Percentiles rank a stretch among this genome's conserved stretches.
phyloP scores from a whole-genome alignment of 2,797 vertebrate species.

The Pseudomugil gertrudae region DNA sequence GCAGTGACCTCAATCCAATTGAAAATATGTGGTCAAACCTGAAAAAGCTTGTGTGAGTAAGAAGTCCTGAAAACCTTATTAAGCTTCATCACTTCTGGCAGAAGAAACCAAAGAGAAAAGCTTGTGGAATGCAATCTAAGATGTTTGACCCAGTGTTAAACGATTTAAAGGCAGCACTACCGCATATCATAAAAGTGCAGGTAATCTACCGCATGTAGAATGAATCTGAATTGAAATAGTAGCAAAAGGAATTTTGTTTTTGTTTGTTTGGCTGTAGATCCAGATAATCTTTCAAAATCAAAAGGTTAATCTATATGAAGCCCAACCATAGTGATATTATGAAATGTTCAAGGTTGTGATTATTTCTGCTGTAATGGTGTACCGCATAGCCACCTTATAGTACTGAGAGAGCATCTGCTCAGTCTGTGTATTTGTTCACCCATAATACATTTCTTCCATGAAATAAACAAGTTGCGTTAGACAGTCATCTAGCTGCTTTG shows the following conservation, averaged over 20 bases:
- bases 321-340: background rate
- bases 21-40: slow-evolving; percentile 7
- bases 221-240: background rate
- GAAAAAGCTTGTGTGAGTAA: background rate
- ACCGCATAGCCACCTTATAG: slow-evolving; percentile 11
- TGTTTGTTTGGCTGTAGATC: background rate
- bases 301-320: slow-evolving; percentile 10
- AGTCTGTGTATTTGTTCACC: slow-evolving; percentile 42
- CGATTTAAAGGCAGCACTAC: slow-evolving; percentile 5
- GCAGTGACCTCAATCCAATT: slow-evolving; percentile 7
- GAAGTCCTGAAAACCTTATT: background rate
- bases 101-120: slow-evolving; percentile 11
- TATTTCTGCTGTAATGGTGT: slow-evolving; percentile 3
- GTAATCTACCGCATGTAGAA: no score
- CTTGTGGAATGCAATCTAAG: background rate
- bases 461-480: slow-evolving; percentile 45
- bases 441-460: slow-evolving; percentile 38
- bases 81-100: slow-evolving; percentile 11
- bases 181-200: background rate
- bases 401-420: slow-evolving; percentile 42
- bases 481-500: slow-evolving; percentile 34
- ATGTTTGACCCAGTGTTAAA: slow-evolving; percentile 5
- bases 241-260: background rate
- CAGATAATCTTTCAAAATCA: background rate
- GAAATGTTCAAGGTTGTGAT: slow-evolving; percentile 20